Conservation (phyloP, 35 echinoderm and acorn worm genomes). For the Apostichopus japonicus region DNA sequence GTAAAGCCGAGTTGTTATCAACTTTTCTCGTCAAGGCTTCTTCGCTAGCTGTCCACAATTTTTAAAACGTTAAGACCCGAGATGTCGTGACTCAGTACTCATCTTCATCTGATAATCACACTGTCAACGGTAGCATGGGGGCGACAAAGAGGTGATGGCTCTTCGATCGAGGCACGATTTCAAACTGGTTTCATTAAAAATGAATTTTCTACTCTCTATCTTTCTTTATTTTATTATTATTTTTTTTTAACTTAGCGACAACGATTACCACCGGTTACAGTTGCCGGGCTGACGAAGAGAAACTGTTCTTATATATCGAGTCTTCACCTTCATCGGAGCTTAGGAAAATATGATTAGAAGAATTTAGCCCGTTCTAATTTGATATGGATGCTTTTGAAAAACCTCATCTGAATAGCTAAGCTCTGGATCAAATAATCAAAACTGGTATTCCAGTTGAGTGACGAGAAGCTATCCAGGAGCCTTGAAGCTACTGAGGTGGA, state of each 20-base stretch:
- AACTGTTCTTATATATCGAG: background rate
- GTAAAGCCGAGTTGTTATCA: background rate
- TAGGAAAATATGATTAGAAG: constrained; percentile 39
- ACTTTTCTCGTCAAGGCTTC: background rate
- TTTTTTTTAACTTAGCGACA: background rate
- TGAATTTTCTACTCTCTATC: background rate
- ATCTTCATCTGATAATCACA: constrained; percentile 31
- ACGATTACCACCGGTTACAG: constrained; percentile 3
- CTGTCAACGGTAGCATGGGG: constrained; percentile 25
- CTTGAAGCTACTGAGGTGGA: constrained; percentile 15
- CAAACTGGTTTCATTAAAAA: background rate
- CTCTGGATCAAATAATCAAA: constrained; percentile 33
- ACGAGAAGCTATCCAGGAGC: constrained; percentile 31
- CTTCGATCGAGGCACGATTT: background rate
- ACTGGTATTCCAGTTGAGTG: constrained; percentile 50
- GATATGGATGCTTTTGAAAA: constrained; percentile 26
- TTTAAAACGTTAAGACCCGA: background rate
- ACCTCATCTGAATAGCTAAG: constrained; percentile 17
- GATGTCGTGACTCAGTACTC: background rate
- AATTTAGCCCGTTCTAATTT: constrained; percentile 34
- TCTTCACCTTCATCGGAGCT: constrained; percentile 1
- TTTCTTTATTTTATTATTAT: background rate
- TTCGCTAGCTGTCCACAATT: background rate
- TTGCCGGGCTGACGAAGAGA: background rate
- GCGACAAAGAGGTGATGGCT: background rate